A percentile compares a stretch with the other conserved stretches of the same genome.
Conservation (phyloP, 2,797 vertebrate species). For the Catharus ustulatus region DNA sequence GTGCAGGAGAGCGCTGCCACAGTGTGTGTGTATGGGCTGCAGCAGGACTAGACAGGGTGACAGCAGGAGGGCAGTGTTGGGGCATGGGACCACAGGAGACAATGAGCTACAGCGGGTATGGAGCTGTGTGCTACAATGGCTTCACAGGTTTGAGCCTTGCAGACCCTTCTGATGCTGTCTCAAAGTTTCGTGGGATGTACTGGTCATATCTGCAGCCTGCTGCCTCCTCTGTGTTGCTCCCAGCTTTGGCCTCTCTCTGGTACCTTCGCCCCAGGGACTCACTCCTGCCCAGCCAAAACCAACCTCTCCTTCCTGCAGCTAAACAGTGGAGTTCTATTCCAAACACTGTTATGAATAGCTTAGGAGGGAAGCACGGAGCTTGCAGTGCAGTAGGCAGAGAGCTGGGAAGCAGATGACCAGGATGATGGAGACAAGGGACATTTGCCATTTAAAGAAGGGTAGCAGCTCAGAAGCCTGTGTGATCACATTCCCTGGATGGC, state of each 20-base stretch:
- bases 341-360: neutral
- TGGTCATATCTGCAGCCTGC: neutral
- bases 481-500: neutral
- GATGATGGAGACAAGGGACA: neutral
- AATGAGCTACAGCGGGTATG: neutral
- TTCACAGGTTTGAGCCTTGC: neutral
- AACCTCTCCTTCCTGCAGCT: neutral
- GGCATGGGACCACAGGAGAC: neutral
- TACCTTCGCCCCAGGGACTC: neutral
- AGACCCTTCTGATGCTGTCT: neutral
- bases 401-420: neutral
- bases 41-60: neutral
- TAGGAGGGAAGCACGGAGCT: neutral
- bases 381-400: neutral
- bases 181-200: fast-evolving
- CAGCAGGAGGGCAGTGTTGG: neutral
- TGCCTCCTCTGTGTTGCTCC: neutral
- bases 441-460: neutral
- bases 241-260: neutral
- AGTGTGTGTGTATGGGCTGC: no score
- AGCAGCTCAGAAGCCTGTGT: neutral
- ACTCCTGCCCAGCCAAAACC: neutral
- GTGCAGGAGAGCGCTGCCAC: neutral
- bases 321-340: neutral
- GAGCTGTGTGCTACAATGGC: no score